These are phyloP conservation scores for Tetragnatha versicolor DNA, from an alignment of 1,140 invertebrate species.

Conservation along the genomic window DNA sequence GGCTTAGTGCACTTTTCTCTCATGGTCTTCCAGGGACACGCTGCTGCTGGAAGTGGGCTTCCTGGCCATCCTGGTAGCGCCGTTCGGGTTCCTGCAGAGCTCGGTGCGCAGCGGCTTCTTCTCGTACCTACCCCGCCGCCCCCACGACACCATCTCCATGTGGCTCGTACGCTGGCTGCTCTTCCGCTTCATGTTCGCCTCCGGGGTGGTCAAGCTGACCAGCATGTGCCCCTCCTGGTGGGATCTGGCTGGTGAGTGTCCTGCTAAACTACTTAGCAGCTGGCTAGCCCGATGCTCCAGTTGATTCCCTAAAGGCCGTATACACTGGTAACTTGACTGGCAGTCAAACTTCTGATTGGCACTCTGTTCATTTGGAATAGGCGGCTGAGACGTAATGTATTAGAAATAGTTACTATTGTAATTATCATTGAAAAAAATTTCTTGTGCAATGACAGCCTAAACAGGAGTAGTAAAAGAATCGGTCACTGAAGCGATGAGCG, in stretches of 20 bases:
- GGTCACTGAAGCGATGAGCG: conserved; percentile 17
- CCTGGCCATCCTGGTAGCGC: conserved; percentile 76
- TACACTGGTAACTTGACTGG: too few relatives aligned
- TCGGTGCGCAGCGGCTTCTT: conserved; percentile 19
- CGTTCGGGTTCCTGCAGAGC: conserved; percentile 66
- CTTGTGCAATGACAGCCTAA: too few relatives aligned
- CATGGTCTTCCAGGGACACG: conserved; percentile 75
- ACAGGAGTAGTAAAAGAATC: too few relatives aligned
- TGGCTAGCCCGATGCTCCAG: too few relatives aligned
- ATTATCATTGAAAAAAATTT: too few relatives aligned
- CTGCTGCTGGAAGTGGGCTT: conserved; percentile 80
- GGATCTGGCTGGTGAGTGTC: conserved; percentile 75
- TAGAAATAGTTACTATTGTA: too few relatives aligned
- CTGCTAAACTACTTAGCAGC: too few relatives aligned
- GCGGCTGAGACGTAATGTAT: too few relatives aligned
- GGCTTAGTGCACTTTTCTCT: too few relatives aligned
- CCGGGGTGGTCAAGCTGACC: conserved; percentile 78
- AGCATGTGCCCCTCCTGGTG: conserved; percentile 82
- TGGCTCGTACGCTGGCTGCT: conserved; percentile 81
- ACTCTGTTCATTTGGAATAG: too few relatives aligned
- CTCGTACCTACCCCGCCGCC: conserved; percentile 43
- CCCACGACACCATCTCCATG: conserved; percentile 71
- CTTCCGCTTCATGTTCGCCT: conserved; percentile 80
- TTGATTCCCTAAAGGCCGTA: too few relatives aligned
- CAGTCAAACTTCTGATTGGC: too few relatives aligned